phyloP scores from a whole-genome alignment of 1,140 invertebrate genomes.

The Drosophila orena region DNA sequence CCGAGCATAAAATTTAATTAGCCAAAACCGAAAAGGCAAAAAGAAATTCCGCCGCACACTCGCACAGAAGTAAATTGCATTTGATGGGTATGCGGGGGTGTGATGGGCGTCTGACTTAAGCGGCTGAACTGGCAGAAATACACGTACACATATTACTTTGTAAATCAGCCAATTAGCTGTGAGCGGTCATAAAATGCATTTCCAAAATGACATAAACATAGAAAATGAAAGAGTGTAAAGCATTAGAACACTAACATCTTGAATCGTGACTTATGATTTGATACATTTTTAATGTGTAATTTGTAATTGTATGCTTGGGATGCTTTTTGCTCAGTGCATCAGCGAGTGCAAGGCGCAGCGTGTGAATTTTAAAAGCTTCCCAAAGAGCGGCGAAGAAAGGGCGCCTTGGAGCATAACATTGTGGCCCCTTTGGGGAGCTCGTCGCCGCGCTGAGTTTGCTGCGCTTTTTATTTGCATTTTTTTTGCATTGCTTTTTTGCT shows the following conservation, averaged over 20 bases:
- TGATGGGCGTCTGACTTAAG: conserved; percentile 2
- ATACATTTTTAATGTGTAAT: not conserved
- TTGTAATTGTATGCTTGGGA: too few relatives aligned
- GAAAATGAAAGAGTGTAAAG: too few relatives aligned
- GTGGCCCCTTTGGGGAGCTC: conserved; percentile 44
- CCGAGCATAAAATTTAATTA: conserved; percentile 83
- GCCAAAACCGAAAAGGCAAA: conserved; percentile 78
- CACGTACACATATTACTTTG: too few relatives aligned
- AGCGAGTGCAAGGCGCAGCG: conserved; percentile 58
- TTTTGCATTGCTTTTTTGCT: too few relatives aligned
- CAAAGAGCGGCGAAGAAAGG: conserved; percentile 44
- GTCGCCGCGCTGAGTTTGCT: conserved; percentile 26
- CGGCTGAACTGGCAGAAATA: not conserved
- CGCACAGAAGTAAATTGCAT: conserved; percentile 75
- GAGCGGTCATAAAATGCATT: too few relatives aligned
- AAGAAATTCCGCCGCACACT: conserved; percentile 25
- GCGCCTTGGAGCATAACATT: conserved; percentile 60
- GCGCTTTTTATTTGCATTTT: conserved; percentile 39
- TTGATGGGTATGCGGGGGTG: conserved; percentile 26
- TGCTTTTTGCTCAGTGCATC: not conserved
- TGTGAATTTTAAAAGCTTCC: conserved; percentile 78
- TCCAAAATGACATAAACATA: too few relatives aligned
- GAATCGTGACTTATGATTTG: not conserved
- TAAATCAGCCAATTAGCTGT: too few relatives aligned
- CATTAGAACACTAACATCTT: too few relatives aligned